Evolutionary conservation across 2,797 vertebrate genomes (phyloP).

Genomic region (Notoglanidium macrostoma): DNA sequence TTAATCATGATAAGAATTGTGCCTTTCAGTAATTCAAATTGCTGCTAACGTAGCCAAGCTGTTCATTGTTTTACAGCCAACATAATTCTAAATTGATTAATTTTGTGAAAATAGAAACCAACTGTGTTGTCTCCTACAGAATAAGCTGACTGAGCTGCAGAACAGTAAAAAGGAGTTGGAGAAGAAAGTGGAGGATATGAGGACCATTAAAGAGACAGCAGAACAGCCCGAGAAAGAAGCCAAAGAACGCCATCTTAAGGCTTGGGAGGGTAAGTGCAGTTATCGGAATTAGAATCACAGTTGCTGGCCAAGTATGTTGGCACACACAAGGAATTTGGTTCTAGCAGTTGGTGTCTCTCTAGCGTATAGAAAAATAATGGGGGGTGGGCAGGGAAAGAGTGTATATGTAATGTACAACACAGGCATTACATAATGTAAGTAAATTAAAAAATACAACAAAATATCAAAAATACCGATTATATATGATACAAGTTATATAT

Average conservation of each 20-base stretch:
- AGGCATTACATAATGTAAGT: too few species aligned
- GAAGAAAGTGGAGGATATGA: slow-evolving; percentile 78
- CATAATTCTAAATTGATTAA: too few species aligned
- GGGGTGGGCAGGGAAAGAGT: too few species aligned
- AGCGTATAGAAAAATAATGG: too few species aligned
- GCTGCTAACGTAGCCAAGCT: not conserved
- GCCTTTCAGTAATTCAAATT: not conserved
- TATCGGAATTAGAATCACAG: not conserved
- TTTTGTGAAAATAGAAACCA: not conserved
- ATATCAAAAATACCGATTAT: too few species aligned
- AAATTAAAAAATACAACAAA: too few species aligned
- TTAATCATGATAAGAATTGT: not conserved
- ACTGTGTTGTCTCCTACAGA: slow-evolving; percentile 63
- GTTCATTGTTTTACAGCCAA: not conserved
- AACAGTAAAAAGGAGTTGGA: slow-evolving; percentile 76
- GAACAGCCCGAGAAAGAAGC: slow-evolving; percentile 89
- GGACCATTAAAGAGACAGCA: slow-evolving; percentile 79
- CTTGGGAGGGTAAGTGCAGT: slow-evolving; percentile 83
- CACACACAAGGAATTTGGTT: too few species aligned
- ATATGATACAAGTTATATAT: too few species aligned
- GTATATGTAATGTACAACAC: too few species aligned
- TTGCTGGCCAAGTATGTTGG: too few species aligned
- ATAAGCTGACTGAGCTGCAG: slow-evolving; percentile 76
- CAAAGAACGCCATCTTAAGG: slow-evolving; percentile 84
- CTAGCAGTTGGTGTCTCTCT: too few species aligned